Percentiles rank a stretch among this genome's conserved stretches.
phyloP scores from a whole-genome alignment of 2,888 invertebrate species.

The Oxystoma pomonae region DNA sequence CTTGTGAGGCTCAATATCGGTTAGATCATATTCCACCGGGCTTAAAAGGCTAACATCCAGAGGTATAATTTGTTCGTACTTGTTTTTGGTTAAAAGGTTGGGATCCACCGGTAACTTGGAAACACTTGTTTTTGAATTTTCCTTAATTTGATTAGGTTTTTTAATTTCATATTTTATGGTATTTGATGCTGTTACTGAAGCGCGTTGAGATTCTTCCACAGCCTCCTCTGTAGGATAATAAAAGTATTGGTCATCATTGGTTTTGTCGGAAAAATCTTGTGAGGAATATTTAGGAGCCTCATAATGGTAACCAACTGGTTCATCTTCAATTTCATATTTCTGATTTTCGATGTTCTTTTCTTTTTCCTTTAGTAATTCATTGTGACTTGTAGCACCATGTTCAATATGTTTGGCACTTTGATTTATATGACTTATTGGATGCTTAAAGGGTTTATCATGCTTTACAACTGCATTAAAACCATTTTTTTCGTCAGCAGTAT shows the following conservation, averaged over 20 bases:
- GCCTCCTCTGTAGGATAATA: conserved; percentile 27
- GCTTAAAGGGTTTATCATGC: conserved; percentile 49
- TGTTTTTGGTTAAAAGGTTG: conserved; percentile 29
- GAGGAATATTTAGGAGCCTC: background rate
- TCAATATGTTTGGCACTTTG: background rate
- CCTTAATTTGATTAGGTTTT: background rate
- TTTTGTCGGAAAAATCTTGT: background rate
- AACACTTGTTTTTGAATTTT: conserved; percentile 1
- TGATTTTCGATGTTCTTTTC: background rate
- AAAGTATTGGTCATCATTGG: conserved; percentile 19
- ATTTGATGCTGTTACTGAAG: conserved; percentile 15
- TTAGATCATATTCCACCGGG: conserved; percentile 36
- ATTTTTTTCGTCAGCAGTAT: conserved; percentile 55
- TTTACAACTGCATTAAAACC: conserved; percentile 58
- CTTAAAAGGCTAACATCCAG: conserved; percentile 35
- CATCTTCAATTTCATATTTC: conserved; percentile 9
- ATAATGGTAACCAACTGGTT: background rate
- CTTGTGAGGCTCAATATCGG: conserved; percentile 7
- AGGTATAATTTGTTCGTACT: conserved; percentile 33
- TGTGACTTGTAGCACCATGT: background rate
- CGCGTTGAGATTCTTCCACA: conserved; percentile 27
- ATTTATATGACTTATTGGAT: conserved; percentile 35
- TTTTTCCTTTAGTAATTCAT: background rate
- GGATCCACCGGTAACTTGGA: conserved; percentile 34
- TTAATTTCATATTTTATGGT: conserved; percentile 15